phyloP scores from a whole-genome alignment of 2,888 invertebrate species.

The Parnassius glacialis region DNA sequence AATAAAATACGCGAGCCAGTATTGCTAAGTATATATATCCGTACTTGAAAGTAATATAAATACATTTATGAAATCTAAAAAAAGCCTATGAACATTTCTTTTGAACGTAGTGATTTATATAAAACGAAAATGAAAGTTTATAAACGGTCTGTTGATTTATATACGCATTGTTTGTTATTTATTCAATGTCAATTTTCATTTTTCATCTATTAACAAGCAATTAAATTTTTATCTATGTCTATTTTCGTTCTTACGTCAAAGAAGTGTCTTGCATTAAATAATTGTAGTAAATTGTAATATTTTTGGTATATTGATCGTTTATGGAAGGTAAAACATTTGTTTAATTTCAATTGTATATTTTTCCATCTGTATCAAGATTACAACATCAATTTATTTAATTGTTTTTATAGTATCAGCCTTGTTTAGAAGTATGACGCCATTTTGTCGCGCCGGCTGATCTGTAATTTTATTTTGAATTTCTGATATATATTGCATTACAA shows the following conservation, averaged over 20 bases:
- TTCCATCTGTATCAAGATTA: constrained; percentile 27
- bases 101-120: no score
- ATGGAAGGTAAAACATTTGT: constrained; percentile 51
- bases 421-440: constrained; percentile 77
- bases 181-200: no score
- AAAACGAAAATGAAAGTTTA: no score
- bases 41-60: no score
- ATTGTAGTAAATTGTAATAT: constrained; percentile 61
- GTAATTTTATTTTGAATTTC: constrained; percentile 62
- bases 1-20: no score
- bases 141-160: no score
- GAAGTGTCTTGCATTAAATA: constrained; percentile 60
- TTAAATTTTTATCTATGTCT: constrained; percentile 39
- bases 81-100: no score
- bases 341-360: constrained; percentile 11
- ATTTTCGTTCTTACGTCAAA: constrained; percentile 66
- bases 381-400: constrained; percentile 13
- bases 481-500: constrained; percentile 37
- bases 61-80: no score
- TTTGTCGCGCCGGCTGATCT: constrained; percentile 80
- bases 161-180: no score
- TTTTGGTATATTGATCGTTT: constrained; percentile 54
- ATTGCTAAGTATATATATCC: no score
- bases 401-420: constrained; percentile 47
- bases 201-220: no score